Percentiles rank a stretch among this genome's conserved stretches.
Evolutionary conservation across 2,797 vertebrate species (phyloP).

Genomic region (Chaenodraco wilsoni): DNA sequence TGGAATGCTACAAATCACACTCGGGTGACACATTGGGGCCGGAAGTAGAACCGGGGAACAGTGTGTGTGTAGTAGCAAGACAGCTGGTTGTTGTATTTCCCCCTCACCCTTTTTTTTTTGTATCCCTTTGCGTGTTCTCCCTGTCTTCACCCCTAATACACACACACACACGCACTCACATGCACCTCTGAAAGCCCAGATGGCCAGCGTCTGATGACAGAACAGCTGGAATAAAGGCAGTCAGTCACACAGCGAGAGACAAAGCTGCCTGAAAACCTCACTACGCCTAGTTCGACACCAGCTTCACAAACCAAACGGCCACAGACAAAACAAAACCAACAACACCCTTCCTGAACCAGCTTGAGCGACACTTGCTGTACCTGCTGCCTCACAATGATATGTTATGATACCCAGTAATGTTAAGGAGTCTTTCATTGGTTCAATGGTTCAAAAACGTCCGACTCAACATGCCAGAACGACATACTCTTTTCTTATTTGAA

Average conservation of each 20-base stretch:
- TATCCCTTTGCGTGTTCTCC: slow-evolving; percentile 40
- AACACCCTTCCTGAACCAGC: not conserved
- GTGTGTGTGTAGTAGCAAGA: slow-evolving; percentile 50
- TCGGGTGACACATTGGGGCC: slow-evolving; percentile 54
- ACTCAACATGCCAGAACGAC: not conserved
- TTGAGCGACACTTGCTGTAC: not conserved
- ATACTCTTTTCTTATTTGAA: not conserved
- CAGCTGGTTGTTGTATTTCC: slow-evolving; percentile 80
- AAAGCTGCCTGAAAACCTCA: slow-evolving; percentile 55
- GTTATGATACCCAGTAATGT: not conserved
- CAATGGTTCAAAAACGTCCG: slow-evolving; percentile 27
- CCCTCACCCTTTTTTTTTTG: slow-evolving; percentile 68
- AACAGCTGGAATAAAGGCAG: slow-evolving; percentile 78
- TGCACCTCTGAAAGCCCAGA: slow-evolving; percentile 65
- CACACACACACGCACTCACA: not conserved
- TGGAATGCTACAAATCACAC: slow-evolving; percentile 77
- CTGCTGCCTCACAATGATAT: not conserved
- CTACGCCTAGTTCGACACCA: slow-evolving; percentile 26
- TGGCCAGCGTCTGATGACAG: slow-evolving; percentile 78
- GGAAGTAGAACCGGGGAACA: slow-evolving; percentile 51
- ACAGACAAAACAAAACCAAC: not conserved
- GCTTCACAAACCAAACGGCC: slow-evolving; percentile 19
- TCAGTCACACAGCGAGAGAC: slow-evolving; percentile 46
- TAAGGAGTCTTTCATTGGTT: slow-evolving; percentile 19
- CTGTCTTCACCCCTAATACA: not conserved